These are phyloP conservation scores for Drosophila recens DNA, from an alignment of 2,888 invertebrate species.

Conservation along the genomic window DNA sequence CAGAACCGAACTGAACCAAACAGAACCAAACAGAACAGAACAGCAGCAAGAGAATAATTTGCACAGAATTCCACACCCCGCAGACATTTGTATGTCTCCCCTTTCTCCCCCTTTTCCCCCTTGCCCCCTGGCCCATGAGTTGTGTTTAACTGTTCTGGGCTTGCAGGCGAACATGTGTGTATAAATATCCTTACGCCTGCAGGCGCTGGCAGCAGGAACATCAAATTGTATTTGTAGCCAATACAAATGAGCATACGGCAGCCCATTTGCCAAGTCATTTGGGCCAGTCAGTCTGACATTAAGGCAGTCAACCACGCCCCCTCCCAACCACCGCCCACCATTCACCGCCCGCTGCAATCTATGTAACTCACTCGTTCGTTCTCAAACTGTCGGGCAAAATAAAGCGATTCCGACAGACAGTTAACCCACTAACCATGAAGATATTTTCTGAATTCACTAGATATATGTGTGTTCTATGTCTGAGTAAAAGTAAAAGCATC, in stretches of 20 bases:
- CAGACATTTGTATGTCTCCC: constrained; percentile 25
- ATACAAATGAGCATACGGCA: constrained; percentile 80
- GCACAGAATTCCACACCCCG: constrained; percentile 6
- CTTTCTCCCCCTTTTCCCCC: not conserved
- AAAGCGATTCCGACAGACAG: constrained; percentile 71
- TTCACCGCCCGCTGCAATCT: constrained; percentile 44
- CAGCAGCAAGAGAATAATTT: constrained; percentile 9
- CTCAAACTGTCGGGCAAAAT: constrained; percentile 54
- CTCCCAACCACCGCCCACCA: constrained; percentile 1
- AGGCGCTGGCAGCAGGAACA: constrained; percentile 51
- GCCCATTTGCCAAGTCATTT: constrained; percentile 75
- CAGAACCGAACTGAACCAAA: constrained; percentile 16
- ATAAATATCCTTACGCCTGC: constrained; percentile 69
- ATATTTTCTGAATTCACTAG: constrained; percentile 51
- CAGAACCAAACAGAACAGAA: constrained; percentile 13
- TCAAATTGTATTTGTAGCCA: constrained; percentile 80
- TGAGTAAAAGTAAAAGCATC: constrained; percentile 16
- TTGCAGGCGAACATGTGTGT: constrained; percentile 68
- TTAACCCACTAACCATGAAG: constrained; percentile 72
- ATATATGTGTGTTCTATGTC: constrained; percentile 5
- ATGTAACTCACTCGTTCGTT: constrained; percentile 33
- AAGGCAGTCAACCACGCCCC: constrained; percentile 42
- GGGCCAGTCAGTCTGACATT: constrained; percentile 67
- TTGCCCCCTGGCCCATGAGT: constrained; percentile 12
- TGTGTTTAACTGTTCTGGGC: constrained; percentile 72